Conservation (phyloP, 2,797 vertebrate species). For the Potorous gilbertii region DNA sequence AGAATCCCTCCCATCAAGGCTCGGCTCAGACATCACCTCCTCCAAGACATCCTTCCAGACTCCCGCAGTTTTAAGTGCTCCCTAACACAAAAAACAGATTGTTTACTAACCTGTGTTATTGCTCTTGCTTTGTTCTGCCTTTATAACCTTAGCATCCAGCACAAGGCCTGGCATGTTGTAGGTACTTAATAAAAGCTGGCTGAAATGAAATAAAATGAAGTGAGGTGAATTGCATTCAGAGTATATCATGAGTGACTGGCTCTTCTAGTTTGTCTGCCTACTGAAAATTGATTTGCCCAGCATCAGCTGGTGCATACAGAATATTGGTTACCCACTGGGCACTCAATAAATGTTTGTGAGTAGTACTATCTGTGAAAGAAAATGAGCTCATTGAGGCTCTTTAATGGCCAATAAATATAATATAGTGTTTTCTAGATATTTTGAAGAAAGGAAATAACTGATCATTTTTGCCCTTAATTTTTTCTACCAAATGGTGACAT, state of each 20-base stretch:
- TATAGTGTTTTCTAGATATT: slow-evolving; percentile 55
- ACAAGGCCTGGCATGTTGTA: background rate
- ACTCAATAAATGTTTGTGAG: slow-evolving; percentile 3
- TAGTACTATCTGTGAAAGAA: slow-evolving; percentile 38
- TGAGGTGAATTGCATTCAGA: background rate
- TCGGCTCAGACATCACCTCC: background rate
- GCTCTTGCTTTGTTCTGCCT: background rate
- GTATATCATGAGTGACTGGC: background rate
- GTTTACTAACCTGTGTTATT: background rate
- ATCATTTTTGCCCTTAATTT: slow-evolving; percentile 56
- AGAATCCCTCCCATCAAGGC: background rate
- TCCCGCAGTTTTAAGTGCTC: background rate
- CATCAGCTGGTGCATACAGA: background rate
- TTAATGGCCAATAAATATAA: slow-evolving; percentile 46
- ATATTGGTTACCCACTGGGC: background rate
- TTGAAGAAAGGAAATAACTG: slow-evolving; percentile 38
- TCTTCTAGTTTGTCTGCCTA: background rate
- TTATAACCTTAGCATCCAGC: background rate
- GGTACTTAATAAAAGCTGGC: background rate
- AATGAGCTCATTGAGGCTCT: slow-evolving; percentile 17
- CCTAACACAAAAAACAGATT: background rate
- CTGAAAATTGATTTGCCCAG: background rate
- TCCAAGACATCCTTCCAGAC: background rate
- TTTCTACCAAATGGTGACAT: slow-evolving; percentile 44
- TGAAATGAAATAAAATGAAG: background rate